Evolutionary conservation across 2,113 vertebrate species (phyloP).

Genomic region (Dromas ardeola): DNA sequence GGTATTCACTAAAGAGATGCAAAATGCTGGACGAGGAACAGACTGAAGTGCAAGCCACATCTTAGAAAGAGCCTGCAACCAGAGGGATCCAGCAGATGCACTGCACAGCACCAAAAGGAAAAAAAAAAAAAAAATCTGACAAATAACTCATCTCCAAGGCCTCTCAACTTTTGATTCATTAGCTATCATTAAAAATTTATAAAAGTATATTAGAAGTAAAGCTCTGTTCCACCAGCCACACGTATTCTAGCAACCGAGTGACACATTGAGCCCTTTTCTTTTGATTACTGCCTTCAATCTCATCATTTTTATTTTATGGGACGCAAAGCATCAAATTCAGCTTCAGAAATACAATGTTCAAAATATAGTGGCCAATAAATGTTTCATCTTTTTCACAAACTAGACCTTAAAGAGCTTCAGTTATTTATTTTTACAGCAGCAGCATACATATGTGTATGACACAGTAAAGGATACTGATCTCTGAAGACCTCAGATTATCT

Average conservation of each 20-base stretch:
- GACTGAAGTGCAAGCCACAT: background rate
- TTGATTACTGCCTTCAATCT: constrained; percentile 52
- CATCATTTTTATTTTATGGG: constrained; percentile 64
- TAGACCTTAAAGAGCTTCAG: constrained; percentile 46
- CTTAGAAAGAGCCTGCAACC: background rate
- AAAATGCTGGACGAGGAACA: background rate
- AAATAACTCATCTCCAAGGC: background rate
- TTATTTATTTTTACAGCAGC: constrained; percentile 66
- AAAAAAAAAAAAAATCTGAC: background rate
- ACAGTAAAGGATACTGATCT: constrained; percentile 52
- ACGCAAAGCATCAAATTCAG: constrained; percentile 44
- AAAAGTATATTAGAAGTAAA: background rate
- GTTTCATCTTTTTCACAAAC: constrained; percentile 56
- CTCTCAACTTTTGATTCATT: constrained; percentile 26
- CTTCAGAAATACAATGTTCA: constrained; percentile 60
- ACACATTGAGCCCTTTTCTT: constrained; percentile 34
- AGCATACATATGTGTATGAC: constrained; percentile 50
- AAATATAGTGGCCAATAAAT: constrained; percentile 52
- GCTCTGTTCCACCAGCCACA: background rate
- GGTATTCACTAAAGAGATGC: background rate
- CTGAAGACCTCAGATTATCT: constrained; percentile 61
- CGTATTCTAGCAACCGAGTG: background rate
- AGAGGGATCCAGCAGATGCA: background rate
- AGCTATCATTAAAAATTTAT: constrained; percentile 42
- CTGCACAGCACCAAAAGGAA: background rate